Evolutionary conservation across 2,888 invertebrate genomes (phyloP), one percentile per base, ranked within the genome.

Genomic region (Parelbella ahira): DNA sequence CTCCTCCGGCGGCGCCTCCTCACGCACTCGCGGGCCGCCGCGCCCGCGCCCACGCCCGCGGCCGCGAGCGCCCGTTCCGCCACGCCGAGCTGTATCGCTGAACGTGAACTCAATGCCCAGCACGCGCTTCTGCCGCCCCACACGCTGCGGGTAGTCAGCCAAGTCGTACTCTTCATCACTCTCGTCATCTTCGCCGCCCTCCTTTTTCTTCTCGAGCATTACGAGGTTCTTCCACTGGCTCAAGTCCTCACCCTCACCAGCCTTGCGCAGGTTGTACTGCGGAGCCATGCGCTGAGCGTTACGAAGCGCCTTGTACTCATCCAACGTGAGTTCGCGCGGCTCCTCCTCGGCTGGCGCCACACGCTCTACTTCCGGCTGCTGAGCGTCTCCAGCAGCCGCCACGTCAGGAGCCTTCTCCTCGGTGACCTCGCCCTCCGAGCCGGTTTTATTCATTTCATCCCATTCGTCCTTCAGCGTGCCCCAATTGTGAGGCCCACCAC

Each of bases 401-500:
- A 71, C 87, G 54, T 61, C 84, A 49, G 62, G 71, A 51, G 70
- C 86, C 51, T 91, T 91, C 54, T 88, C 84, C 55, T 92, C 90
- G 7, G 56, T 71, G 10, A 88, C 88, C 37, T 83, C 88, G 12
- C 81, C 84, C 48, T 88, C 88, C 3, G 86, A 84, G 5, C 84
- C 83, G 11, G 86, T 83, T 63, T 86, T 87, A 63, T 87, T 87
- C 53, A 88, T 58, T 39, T 88, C 88, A 37, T 88, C 96, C 62
- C 97, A 91, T 60, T 97, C 95, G 77, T 97, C 97, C 84, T 95
- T 95, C 62, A 95, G 91, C 53, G 94, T 95, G 60, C 97, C 97
- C 97, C 98, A 98, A 89, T 98, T 98, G 80, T 96, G 96, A 55
- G 97, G 93, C 53, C 97, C 98, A 76, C 92, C 94, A 59, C 97